Percentiles rank a stretch among this genome's conserved stretches.
Evolutionary conservation across 1,140 invertebrate species (phyloP).

Genomic region (Meteorus sp.): DNA sequence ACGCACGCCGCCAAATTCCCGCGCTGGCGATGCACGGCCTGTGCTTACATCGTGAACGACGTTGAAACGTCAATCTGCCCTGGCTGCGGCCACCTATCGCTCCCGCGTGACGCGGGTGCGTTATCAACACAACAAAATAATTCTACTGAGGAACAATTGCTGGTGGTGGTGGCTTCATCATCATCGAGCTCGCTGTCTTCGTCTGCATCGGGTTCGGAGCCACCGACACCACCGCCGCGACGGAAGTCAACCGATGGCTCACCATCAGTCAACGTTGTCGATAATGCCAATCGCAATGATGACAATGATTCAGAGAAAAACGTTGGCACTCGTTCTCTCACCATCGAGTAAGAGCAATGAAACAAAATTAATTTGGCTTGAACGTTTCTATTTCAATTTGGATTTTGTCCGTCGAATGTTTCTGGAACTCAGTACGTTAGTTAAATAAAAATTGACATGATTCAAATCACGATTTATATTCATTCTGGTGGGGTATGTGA

Average conservation of each 20-base stretch:
- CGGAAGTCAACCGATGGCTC: slow-evolving; percentile 20
- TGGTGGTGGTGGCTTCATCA: background rate
- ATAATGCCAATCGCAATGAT: background rate
- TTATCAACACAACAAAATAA: background rate
- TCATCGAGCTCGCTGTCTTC: slow-evolving; percentile 14
- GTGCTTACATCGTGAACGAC: slow-evolving; percentile 23
- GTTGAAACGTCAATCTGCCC: background rate
- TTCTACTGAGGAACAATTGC: background rate
- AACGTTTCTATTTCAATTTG: background rate
- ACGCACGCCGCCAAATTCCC: slow-evolving; percentile 26
- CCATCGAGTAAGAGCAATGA: too few species aligned
- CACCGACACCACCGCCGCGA: slow-evolving; percentile 48
- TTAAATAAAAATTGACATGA: slow-evolving; percentile 1
- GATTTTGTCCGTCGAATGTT: background rate
- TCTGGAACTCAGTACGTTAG: too few species aligned
- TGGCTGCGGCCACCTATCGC: slow-evolving; percentile 1
- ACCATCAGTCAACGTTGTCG: background rate
- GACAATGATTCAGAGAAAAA: slow-evolving; percentile 16
- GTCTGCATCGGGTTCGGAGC: slow-evolving; percentile 41
- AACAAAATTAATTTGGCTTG: too few species aligned
- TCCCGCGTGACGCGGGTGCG: background rate
- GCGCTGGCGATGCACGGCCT: slow-evolving; percentile 26
- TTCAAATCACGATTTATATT: too few species aligned
- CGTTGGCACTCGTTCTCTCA: too few species aligned
- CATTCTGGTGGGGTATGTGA: too few species aligned